Evolutionary conservation across 92 coral and sea anemone species (phyloP), one percentile per base, ranked within the genome.

Genomic region (Siderastrea radians): DNA sequence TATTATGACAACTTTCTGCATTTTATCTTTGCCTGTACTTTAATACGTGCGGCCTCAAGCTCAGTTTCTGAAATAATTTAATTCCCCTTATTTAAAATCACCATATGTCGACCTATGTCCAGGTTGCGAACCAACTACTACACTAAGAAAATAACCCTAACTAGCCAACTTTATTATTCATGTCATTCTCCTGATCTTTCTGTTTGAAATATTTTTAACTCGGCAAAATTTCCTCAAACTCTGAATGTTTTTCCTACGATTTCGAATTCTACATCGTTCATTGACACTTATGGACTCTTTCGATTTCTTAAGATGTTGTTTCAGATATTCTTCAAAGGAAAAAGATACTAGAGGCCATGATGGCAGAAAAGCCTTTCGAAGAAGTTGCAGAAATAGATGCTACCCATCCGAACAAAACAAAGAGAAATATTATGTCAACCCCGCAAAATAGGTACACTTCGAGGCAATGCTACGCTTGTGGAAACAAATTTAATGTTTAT

Each of bases 281-380:
- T 7, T 14, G 8, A 2, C 7, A 7, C 45, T 60, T 15, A 45
- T 45, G 64, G 16, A 53, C 15, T 11, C 61, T 38, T 50, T n/a
- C 52, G 12, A 16, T 12, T 0, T 71, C 10, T 26, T 26, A 57
- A 70, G 78, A 55, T 54, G 49, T 71, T 82, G 11, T 82, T 57
- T n/a, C 58, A 82, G 86, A 82, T 49, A 16, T 82, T 26, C 78
- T 82, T 45, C 68, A 59, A n/a, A 70, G 15, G 49, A 49, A 71
- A 11, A 58, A 69, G 79, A 5, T 72, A 9, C 71, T 10, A 55
- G 68, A 70, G 9, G 58, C 77, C 12, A 17, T 58, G 55, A n/a
- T 58, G 48, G 26, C 7, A 2, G 53, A 53, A 53, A 54, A 44
- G 7, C 74, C 19, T 15, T 7, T 54, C 4, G 63, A 55, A 58